Conservation (phyloP, 2,113 vertebrate species). For the Nyctereutes procyonoides region DNA sequence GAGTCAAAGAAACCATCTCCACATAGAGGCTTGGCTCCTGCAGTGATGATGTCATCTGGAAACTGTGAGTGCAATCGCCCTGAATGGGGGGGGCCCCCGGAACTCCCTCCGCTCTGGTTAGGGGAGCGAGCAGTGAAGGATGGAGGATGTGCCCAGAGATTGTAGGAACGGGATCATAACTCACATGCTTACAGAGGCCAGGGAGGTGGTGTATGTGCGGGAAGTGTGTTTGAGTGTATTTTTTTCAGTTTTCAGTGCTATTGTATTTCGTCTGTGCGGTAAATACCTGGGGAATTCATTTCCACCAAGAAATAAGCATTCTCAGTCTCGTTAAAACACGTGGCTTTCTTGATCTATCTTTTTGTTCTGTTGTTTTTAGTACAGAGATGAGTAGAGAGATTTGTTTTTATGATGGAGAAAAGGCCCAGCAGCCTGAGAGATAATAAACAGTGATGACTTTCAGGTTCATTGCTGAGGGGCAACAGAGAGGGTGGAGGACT, state of each 20-base stretch:
- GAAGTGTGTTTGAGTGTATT: not conserved
- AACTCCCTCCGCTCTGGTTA: not conserved
- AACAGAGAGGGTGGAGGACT: not conserved
- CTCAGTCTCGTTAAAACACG: not conserved
- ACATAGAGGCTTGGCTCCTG: not conserved
- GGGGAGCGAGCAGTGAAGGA: not conserved
- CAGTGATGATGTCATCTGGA: not conserved
- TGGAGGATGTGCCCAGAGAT: not conserved
- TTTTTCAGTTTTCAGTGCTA: not conserved
- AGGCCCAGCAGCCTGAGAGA: not conserved
- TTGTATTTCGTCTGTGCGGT: not conserved
- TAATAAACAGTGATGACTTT: not conserved
- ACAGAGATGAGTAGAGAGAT: not conserved
- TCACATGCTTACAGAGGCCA: not conserved
- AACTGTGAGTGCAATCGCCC: not conserved
- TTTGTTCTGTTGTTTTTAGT: not conserved
- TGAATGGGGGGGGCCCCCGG: not conserved
- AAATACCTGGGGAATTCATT: not conserved
- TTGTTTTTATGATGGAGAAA: not conserved
- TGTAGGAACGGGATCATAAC: not conserved
- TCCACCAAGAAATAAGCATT: not conserved
- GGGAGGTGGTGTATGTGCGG: not conserved
- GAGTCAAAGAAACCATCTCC: constrained; percentile 12
- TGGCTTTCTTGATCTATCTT: not conserved
- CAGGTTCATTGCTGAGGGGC: not conserved